Conservation (phyloP, 2,888 invertebrate species). For the Plusia festucae region DNA sequence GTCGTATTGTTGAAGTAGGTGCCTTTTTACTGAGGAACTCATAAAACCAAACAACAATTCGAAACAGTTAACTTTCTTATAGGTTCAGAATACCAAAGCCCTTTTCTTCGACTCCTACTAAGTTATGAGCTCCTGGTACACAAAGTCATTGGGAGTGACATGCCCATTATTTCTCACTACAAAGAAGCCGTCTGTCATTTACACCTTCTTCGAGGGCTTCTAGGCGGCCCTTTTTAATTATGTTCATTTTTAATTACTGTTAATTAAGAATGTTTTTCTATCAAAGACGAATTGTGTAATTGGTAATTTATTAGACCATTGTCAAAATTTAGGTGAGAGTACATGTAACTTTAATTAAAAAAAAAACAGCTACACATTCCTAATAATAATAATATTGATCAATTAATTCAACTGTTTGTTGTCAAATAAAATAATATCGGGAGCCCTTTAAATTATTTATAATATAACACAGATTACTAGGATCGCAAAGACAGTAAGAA, state of each 20-base stretch:
- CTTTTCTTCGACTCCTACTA: constrained; percentile 63
- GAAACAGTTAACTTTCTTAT: background rate
- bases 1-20: background rate
- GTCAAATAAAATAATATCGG: constrained; percentile 74
- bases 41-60: background rate
- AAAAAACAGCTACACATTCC: background rate
- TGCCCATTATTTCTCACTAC: constrained; percentile 88
- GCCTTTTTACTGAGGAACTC: background rate
- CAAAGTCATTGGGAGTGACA: constrained; percentile 90
- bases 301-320: constrained; percentile 1
- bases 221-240: constrained; percentile 61
- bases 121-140: constrained; percentile 81
- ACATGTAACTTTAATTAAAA: background rate
- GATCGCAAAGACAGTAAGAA: constrained; percentile 78
- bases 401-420: constrained; percentile 65
- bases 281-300: background rate
- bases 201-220: constrained; percentile 74
- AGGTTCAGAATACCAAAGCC: constrained; percentile 51
- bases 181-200: constrained; percentile 82
- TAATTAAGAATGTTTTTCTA: constrained; percentile 61
- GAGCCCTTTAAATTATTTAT: constrained; percentile 90
- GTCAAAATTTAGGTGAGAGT: background rate
- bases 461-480: constrained; percentile 88
- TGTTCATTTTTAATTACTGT: constrained; percentile 76
- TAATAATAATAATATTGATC: constrained; percentile 11